phyloP scores from a whole-genome alignment of 53 echinoderm and acorn worm species.

The Glandiceps talaboti region DNA sequence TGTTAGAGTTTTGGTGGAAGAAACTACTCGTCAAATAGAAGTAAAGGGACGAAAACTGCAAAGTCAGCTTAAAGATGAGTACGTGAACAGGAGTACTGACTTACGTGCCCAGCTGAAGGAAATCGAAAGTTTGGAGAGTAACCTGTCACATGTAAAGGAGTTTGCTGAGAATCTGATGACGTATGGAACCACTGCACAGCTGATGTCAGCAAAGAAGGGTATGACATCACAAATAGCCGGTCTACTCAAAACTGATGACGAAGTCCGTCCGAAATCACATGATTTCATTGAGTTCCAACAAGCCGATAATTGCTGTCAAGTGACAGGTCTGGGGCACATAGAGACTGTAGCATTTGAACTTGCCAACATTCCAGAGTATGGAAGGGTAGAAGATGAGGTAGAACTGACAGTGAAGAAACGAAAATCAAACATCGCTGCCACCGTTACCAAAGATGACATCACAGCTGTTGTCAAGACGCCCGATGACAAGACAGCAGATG shows the following conservation, averaged over 20 bases:
- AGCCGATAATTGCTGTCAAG: background rate
- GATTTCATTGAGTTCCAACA: background rate
- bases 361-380: background rate
- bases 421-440: background rate
- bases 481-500: background rate
- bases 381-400: background rate
- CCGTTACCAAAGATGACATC: background rate
- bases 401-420: background rate
- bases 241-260: background rate
- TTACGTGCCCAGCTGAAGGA: background rate
- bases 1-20: background rate
- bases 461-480: background rate
- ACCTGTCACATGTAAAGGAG: background rate
- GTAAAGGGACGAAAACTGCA: background rate
- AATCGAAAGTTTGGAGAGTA: background rate
- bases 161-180: background rate
- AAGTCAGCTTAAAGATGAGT: background rate
- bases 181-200: background rate
- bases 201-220: background rate
- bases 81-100: background rate
- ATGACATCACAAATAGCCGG: background rate
- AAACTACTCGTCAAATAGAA: background rate
- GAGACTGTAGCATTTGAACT: background rate
- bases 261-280: background rate
- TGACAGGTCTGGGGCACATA: background rate